A percentile compares a stretch with the other conserved stretches of the same genome.
These are phyloP conservation scores for Prorops nasuta DNA, from an alignment of 1,140 invertebrate genomes.

Conservation along the genomic window DNA sequence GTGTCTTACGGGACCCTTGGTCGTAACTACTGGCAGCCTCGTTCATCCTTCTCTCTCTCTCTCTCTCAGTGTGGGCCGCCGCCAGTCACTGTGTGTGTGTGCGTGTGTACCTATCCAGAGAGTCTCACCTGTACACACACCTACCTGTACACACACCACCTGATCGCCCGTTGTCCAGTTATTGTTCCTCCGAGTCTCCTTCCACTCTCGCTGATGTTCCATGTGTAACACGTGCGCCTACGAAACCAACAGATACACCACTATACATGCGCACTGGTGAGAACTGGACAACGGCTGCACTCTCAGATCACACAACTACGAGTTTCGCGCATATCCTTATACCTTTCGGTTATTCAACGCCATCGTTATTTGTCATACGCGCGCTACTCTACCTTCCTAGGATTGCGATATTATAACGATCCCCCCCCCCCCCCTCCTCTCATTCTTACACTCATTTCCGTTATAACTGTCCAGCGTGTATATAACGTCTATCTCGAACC, in stretches of 20 bases:
- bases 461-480: too few species aligned
- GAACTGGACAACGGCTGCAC: constrained; percentile 45
- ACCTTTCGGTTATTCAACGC: not conserved
- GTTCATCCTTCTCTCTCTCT: constrained; percentile 11
- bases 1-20: constrained; percentile 30
- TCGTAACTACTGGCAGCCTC: constrained; percentile 5
- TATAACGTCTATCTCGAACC: too few species aligned
- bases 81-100: too few species aligned
- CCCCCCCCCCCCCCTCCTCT: too few species aligned
- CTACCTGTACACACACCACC: constrained; percentile 16
- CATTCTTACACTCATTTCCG: too few species aligned
- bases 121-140: constrained; percentile 22
- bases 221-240: constrained; percentile 8
- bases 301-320: constrained; percentile 42
- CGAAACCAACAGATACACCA: not conserved
- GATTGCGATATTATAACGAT: too few species aligned
- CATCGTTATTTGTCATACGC: too few species aligned
- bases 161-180: constrained; percentile 3
- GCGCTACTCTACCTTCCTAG: too few species aligned
- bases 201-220: constrained; percentile 11
- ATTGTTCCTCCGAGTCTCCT: not conserved
- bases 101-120: constrained; percentile 7
- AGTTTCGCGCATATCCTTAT: too few species aligned
- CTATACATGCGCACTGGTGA: constrained; percentile 38
- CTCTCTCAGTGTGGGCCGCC: constrained; percentile 25